Conservation (phyloP, 2,113 vertebrate species). For the Fulica atra region DNA sequence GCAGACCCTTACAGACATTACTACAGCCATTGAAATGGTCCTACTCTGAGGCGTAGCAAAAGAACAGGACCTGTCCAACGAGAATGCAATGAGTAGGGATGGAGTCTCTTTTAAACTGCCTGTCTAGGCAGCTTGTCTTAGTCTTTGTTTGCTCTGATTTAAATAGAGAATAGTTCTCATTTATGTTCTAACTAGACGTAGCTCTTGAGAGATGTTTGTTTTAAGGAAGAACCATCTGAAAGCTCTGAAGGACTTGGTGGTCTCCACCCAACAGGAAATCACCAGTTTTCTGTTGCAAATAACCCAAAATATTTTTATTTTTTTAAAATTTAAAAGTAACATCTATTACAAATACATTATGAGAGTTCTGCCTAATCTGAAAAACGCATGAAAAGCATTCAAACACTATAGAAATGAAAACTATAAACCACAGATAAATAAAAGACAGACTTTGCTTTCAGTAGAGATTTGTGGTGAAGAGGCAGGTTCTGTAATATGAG, state of each 20-base stretch:
- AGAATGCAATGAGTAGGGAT: not conserved
- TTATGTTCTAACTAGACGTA: not conserved
- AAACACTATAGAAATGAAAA: not conserved
- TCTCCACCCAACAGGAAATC: not conserved
- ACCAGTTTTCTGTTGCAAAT: not conserved
- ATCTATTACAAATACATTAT: not conserved
- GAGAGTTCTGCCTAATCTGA: accelerated
- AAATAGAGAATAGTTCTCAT: not conserved
- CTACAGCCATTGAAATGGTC: not conserved
- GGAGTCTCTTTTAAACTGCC: not conserved
- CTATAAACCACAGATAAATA: not conserved
- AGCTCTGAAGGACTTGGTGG: not conserved
- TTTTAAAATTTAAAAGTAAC: not conserved
- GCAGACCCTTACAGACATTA: not conserved
- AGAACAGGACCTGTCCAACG: not conserved
- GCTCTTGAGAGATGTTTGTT: not conserved
- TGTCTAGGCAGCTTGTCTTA: not conserved
- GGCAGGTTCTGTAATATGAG: not conserved
- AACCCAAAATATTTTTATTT: not conserved
- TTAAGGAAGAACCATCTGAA: not conserved
- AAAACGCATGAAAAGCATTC: not conserved
- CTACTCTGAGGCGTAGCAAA: not conserved
- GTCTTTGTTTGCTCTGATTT: not conserved
- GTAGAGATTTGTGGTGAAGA: not conserved
- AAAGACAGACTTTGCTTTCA: not conserved